Evolutionary conservation across 2,113 vertebrate genomes (phyloP).

Genomic region (Heloderma charlesbogerti): DNA sequence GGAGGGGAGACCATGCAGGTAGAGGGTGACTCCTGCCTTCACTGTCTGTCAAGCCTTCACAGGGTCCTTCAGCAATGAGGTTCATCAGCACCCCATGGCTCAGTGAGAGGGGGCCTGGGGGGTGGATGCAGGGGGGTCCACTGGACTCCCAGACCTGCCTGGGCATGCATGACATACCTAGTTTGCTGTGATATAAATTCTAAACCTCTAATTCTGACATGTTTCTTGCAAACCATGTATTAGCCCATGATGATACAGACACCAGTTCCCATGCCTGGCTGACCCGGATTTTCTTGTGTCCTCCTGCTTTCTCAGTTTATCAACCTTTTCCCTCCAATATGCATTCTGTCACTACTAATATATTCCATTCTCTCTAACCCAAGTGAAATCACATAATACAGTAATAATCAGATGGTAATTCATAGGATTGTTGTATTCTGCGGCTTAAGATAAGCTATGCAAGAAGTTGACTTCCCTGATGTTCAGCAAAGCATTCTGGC

Average conservation of each 20-base stretch:
- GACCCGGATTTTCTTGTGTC: not conserved
- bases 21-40: too few species aligned
- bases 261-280: not conserved
- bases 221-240: too few species aligned
- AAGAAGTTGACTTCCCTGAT: not conserved
- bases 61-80: too few species aligned
- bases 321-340: not conserved
- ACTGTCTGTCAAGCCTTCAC: too few species aligned
- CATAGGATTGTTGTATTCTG: not conserved
- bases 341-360: not conserved
- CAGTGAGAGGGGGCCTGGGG: too few species aligned
- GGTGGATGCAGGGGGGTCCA: too few species aligned
- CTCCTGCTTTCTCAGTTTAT: not conserved
- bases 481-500: not conserved
- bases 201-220: too few species aligned
- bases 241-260: not conserved
- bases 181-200: too few species aligned
- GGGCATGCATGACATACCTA: too few species aligned
- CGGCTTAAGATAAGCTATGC: not conserved
- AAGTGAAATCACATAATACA: not conserved
- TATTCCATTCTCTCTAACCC: not conserved
- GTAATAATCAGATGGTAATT: not conserved
- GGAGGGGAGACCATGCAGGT: too few species aligned
- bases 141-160: too few species aligned
- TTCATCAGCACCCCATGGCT: too few species aligned